Evolutionary conservation across 2,113 vertebrate genomes (phyloP).

Genomic region (Aphyosemion australe): DNA sequence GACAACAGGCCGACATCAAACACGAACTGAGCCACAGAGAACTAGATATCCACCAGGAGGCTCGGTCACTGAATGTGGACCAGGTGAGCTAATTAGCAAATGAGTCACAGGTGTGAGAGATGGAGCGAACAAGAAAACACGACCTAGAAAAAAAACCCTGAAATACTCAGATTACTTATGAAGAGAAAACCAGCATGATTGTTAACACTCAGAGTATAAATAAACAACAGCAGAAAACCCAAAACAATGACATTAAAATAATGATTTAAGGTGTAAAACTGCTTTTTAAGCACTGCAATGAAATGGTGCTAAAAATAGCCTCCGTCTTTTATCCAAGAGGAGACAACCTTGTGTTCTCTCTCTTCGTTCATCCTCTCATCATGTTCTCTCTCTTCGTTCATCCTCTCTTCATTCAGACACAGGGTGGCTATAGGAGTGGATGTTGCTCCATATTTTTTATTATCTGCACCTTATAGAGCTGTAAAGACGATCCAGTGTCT

Average conservation of each 20-base stretch:
- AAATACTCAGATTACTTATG: background rate
- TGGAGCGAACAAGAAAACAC: too few relatives aligned
- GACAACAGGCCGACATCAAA: too few relatives aligned
- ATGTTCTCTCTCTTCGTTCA: constrained; percentile 62
- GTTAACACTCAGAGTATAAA: background rate
- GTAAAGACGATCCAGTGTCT: background rate
- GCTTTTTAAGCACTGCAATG: constrained; percentile 35
- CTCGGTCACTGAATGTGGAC: too few relatives aligned
- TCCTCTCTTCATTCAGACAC: constrained; percentile 23
- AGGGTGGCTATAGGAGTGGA: constrained; percentile 14
- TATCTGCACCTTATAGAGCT: background rate
- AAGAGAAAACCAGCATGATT: background rate
- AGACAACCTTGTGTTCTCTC: constrained; percentile 33
- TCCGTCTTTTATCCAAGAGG: constrained; percentile 48
- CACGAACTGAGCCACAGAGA: too few relatives aligned
- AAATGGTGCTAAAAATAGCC: constrained; percentile 65
- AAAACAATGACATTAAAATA: background rate
- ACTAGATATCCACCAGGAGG: too few relatives aligned
- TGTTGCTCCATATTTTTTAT: constrained; percentile 10
- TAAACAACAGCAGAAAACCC: background rate
- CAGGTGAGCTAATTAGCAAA: too few relatives aligned
- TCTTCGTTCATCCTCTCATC: constrained; percentile 53
- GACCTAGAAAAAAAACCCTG: too few relatives aligned
- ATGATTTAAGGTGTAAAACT: constrained; percentile 23
- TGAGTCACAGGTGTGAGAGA: too few relatives aligned